A percentile compares a stretch with the other conserved stretches of the same genome.
Evolutionary conservation across 2,888 invertebrate species (phyloP).

Genomic region (Zaprionus bogoriensis): DNA sequence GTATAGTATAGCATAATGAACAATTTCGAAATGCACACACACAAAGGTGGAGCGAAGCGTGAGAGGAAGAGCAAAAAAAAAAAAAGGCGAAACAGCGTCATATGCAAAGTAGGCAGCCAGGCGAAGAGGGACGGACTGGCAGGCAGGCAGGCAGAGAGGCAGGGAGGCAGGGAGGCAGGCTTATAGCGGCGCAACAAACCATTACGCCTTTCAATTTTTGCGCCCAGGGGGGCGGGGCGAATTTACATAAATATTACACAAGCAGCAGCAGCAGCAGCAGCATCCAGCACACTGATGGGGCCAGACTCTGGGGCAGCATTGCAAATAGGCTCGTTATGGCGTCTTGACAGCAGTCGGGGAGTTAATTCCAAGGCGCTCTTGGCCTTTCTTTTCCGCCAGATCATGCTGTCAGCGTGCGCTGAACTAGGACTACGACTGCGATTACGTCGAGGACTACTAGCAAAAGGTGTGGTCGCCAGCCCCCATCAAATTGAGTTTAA

Average conservation of each 20-base stretch:
- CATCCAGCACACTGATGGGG: conserved; percentile 25
- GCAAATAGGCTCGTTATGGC: conserved; percentile 72
- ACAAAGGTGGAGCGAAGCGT: conserved; percentile 35
- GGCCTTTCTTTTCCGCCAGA: conserved; percentile 38
- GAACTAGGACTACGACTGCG: too few relatives aligned
- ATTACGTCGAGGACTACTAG: conserved; percentile 29
- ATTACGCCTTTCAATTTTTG: conserved; percentile 73
- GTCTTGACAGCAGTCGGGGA: conserved; percentile 39
- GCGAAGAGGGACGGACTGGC: too few relatives aligned
- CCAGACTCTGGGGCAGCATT: conserved; percentile 59
- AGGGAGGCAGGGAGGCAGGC: not conserved
- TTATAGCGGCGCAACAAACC: conserved; percentile 42
- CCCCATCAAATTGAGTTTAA: conserved; percentile 44
- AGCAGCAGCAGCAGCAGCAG: conserved; percentile 27
- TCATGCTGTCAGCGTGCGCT: conserved; percentile 46
- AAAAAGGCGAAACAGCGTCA: conserved; percentile 10
- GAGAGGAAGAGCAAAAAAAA: not conserved
- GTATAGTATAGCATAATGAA: too few relatives aligned
- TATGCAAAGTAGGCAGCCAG: conserved; percentile 64
- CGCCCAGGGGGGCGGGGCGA: conserved; percentile 35
- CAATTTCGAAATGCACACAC: conserved; percentile 54
- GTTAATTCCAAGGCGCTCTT: conserved; percentile 47
- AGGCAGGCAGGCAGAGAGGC: too few relatives aligned
- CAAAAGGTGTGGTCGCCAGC: conserved; percentile 58
- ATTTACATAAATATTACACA: conserved; percentile 72